These are phyloP conservation scores for Synergus umbraculus DNA, from an alignment of 2,888 invertebrate species.

Conservation along the genomic window DNA sequence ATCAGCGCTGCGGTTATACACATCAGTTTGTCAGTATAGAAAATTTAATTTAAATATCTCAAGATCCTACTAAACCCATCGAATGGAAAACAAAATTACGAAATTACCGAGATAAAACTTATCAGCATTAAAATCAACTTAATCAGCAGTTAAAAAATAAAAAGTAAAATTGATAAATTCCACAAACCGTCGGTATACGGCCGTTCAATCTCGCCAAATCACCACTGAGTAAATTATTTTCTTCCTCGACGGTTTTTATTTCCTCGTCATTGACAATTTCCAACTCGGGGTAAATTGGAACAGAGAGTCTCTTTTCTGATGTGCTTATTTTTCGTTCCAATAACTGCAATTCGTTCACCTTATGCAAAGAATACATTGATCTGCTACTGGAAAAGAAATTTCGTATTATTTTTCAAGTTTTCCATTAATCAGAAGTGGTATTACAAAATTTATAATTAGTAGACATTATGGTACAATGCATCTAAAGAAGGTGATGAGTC, in stretches of 20 bases:
- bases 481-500: neutral
- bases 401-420: conserved; percentile 1
- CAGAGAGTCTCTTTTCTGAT: conserved; percentile 72
- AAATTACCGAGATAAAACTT: neutral
- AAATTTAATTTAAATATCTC: conserved; percentile 44
- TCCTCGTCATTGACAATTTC: conserved; percentile 67
- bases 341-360: conserved; percentile 59
- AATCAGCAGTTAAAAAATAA: neutral
- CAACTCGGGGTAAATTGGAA: conserved; percentile 71
- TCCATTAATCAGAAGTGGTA: neutral
- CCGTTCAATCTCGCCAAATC: conserved; percentile 72
- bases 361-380: conserved; percentile 72
- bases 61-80: neutral
- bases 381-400: conserved; percentile 56
- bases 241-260: conserved; percentile 70
- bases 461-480: neutral
- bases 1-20: conserved; percentile 5
- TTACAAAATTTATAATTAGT: neutral
- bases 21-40: neutral
- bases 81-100: neutral
- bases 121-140: neutral
- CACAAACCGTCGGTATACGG: conserved; percentile 70
- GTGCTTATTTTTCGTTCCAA: conserved; percentile 66
- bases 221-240: conserved; percentile 72
- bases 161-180: neutral